Conservation (phyloP, 2,797 vertebrate genomes). For the Eulemur mongoz region DNA sequence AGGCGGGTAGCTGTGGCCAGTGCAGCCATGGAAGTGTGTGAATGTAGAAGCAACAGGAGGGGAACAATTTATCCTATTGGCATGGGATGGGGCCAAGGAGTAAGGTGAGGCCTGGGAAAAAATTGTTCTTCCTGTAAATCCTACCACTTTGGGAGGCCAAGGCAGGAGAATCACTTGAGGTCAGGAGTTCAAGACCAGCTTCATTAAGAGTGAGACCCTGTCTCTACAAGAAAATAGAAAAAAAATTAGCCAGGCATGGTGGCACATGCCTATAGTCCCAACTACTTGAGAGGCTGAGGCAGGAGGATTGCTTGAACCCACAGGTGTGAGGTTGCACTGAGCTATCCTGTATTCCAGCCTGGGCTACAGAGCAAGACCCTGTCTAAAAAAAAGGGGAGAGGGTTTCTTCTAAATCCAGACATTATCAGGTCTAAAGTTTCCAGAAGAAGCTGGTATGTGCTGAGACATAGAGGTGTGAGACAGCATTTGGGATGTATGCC, state of each 20-base stretch:
- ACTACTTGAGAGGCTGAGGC: too few species aligned
- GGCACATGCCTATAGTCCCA: too few species aligned
- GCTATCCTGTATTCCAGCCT: not conserved
- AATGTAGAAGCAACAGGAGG: not conserved
- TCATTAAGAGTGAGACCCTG: not conserved
- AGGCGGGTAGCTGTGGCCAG: not conserved
- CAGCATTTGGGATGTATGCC: not conserved
- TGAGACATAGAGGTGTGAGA: not conserved
- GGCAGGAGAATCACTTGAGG: not conserved
- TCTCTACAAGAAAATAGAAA: too few species aligned
- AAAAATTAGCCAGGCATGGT: too few species aligned
- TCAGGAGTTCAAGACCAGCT: not conserved
- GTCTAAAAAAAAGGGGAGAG: not conserved
- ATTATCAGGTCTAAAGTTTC: not conserved
- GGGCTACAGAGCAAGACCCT: not conserved
- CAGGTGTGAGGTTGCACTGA: too few species aligned
- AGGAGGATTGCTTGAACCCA: too few species aligned
- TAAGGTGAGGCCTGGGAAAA: not conserved
- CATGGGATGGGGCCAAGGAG: not conserved
- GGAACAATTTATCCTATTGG: not conserved
- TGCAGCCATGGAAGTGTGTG: not conserved
- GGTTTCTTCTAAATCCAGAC: not conserved
- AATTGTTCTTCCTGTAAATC: not conserved
- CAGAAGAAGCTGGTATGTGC: not conserved
- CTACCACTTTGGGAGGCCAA: not conserved